These are phyloP conservation scores for Hypolimnas misippus DNA, from an alignment of 2,888 invertebrate species.

Conservation along the genomic window DNA sequence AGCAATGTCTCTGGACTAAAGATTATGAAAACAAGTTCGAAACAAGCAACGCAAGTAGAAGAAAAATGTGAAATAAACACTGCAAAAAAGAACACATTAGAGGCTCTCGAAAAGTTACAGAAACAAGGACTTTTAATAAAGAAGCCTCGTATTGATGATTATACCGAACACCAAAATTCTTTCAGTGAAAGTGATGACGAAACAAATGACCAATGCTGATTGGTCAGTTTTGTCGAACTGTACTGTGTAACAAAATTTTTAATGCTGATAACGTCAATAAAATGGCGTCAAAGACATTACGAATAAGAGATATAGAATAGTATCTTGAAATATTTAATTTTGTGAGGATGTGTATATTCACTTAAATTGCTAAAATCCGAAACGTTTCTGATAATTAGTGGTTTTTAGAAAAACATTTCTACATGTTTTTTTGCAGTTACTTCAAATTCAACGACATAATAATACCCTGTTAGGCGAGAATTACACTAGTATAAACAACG, in stretches of 20 bases:
- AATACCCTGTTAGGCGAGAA: no score
- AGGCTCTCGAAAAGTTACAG: slow-evolving; percentile 75
- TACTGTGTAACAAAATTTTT: background rate
- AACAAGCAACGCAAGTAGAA: slow-evolving; percentile 61
- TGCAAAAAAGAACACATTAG: slow-evolving; percentile 64
- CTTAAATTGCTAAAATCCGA: background rate
- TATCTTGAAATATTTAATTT: background rate
- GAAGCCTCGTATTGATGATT: slow-evolving; percentile 68
- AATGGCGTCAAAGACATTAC: background rate
- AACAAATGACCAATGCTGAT: slow-evolving; percentile 38
- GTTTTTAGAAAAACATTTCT: no score
- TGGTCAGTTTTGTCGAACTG: background rate
- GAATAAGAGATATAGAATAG: slow-evolving; percentile 2
- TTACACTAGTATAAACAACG: no score
- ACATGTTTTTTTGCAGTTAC: no score
- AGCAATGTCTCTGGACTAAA: slow-evolving; percentile 65
- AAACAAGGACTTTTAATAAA: slow-evolving; percentile 75
- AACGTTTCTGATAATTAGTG: background rate
- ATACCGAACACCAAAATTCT: slow-evolving; percentile 55
- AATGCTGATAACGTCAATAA: background rate
- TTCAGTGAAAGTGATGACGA: slow-evolving; percentile 54
- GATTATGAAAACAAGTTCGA: slow-evolving; percentile 63
- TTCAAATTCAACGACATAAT: no score
- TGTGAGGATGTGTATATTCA: slow-evolving; percentile 1
- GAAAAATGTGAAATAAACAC: slow-evolving; percentile 61